Conservation (phyloP, 2,113 vertebrate species). For the Crypturellus undulatus region DNA sequence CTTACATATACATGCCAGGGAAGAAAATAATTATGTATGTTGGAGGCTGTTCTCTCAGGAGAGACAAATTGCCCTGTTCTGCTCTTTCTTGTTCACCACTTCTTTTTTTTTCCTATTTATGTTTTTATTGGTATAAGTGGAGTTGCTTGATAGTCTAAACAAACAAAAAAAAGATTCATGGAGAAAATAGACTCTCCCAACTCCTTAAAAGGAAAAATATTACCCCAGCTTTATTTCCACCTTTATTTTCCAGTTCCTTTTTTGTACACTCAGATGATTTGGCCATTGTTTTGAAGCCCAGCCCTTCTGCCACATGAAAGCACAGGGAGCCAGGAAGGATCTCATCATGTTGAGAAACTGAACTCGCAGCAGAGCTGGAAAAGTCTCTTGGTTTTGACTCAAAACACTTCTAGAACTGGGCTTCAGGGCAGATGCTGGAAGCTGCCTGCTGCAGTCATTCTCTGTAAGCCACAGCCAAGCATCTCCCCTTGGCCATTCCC, state of each 20-base stretch:
- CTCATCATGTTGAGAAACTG: neutral
- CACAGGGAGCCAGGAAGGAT: constrained; percentile 8
- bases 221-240: neutral
- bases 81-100: neutral
- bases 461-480: neutral
- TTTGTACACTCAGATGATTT: neutral
- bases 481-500: neutral
- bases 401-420: neutral
- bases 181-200: neutral
- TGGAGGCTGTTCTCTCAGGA: neutral
- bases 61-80: neutral
- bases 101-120: neutral
- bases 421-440: neutral
- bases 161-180: neutral
- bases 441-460: neutral
- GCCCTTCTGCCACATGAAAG: constrained; percentile 2
- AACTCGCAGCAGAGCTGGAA: neutral
- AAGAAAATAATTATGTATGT: neutral
- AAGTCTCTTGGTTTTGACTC: neutral
- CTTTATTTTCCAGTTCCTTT: constrained; percentile 7
- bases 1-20: fast-evolving
- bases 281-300: neutral
- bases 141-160: neutral
- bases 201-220: neutral
- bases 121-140: neutral